Conservation (phyloP, 2,113 vertebrate species). For the Trogon surrucura region DNA sequence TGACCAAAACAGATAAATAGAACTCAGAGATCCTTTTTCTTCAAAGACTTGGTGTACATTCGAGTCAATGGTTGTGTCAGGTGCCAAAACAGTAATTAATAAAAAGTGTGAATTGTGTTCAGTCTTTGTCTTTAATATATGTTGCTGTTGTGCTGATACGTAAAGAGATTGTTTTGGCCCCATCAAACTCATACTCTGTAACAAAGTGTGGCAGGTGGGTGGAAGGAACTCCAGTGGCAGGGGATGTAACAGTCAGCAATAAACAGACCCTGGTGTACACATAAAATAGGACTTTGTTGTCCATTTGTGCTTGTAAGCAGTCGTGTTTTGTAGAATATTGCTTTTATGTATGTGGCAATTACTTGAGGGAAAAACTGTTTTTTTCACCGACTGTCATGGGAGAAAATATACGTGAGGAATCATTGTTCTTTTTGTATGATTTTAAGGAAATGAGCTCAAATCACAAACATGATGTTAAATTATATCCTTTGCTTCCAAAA, state of each 20-base stretch:
- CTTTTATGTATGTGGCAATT: not conserved
- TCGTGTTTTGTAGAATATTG: not conserved
- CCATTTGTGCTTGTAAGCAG: not conserved
- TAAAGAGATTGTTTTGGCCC: not conserved
- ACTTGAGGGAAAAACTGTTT: constrained; percentile 4
- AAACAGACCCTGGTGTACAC: not conserved
- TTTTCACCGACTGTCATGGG: not conserved
- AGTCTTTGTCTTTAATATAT: not conserved
- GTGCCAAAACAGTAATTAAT: not conserved
- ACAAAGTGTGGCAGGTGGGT: not conserved
- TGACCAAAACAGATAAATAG: not conserved
- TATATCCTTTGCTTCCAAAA: not conserved
- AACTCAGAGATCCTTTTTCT: not conserved
- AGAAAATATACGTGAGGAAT: not conserved
- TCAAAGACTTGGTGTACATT: not conserved
- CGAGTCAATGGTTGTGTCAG: fast-evolving
- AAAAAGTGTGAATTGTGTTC: not conserved
- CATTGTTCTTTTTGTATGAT: not conserved
- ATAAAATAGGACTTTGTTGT: not conserved
- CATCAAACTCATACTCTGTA: not conserved
- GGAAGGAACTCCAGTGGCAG: not conserved
- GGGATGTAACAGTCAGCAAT: not conserved
- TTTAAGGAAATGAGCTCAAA: constrained; percentile 23
- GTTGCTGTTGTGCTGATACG: not conserved
- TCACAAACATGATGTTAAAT: not conserved